Conservation (phyloP, 2,888 invertebrate genomes). For the Drosophila rubida region DNA sequence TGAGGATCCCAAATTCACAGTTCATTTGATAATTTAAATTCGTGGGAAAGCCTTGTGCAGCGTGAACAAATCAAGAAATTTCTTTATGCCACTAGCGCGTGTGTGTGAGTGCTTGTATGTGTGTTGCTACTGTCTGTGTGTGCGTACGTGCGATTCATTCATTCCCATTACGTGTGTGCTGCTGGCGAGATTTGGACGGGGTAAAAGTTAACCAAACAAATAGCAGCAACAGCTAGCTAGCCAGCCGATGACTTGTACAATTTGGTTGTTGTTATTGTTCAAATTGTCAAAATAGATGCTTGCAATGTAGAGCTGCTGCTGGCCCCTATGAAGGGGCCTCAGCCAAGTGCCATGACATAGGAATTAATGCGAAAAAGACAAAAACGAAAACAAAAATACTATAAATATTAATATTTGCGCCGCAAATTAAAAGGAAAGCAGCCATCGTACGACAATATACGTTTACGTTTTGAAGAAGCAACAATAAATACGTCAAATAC, state of each 20-base stretch:
- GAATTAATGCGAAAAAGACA: slow-evolving; percentile 14
- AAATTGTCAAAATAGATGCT: slow-evolving; percentile 58
- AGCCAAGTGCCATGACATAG: slow-evolving; percentile 57
- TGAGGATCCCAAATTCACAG: slow-evolving; percentile 22
- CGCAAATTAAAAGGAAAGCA: slow-evolving; percentile 52
- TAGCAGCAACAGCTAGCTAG: slow-evolving; percentile 50
- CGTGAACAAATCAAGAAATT: slow-evolving; percentile 39
- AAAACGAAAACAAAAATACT: slow-evolving; percentile 8
- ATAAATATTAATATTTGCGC: slow-evolving; percentile 54
- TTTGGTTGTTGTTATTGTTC: slow-evolving; percentile 24
- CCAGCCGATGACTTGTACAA: slow-evolving; percentile 51
- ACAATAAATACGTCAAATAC: slow-evolving; percentile 61
- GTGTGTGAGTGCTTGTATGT: slow-evolving; percentile 50
- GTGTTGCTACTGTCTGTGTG: slow-evolving; percentile 50
- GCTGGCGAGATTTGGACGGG: slow-evolving; percentile 44
- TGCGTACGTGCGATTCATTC: slow-evolving; percentile 72
- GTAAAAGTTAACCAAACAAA: slow-evolving; percentile 45
- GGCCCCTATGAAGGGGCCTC: slow-evolving; percentile 67
- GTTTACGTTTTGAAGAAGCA: slow-evolving; percentile 50
- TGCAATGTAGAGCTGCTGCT: slow-evolving; percentile 69
- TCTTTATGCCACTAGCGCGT: slow-evolving; percentile 44
- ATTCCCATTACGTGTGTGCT: slow-evolving; percentile 72
- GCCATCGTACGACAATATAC: slow-evolving; percentile 37
- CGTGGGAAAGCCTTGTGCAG: slow-evolving; percentile 19
- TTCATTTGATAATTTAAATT: slow-evolving; percentile 14